Conservation (phyloP, 2,113 vertebrate species). For the Calidris pugnax region DNA sequence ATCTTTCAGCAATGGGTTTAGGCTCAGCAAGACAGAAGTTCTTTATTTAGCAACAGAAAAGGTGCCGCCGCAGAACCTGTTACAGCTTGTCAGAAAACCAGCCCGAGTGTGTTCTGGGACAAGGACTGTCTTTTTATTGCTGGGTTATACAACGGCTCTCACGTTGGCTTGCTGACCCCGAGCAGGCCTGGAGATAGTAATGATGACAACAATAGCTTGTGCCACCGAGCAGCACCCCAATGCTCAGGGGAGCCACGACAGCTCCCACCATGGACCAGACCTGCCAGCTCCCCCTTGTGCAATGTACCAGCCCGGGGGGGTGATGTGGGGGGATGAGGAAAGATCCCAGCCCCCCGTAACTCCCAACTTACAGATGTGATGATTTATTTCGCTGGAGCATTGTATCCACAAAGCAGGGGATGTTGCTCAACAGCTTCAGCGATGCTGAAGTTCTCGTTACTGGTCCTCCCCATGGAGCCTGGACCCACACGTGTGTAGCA, state of each 20-base stretch:
- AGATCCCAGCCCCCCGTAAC: accelerated
- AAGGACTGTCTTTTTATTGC: constrained; percentile 40
- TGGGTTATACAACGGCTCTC: constrained; percentile 8
- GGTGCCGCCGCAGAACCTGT: constrained; percentile 55
- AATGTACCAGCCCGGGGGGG: not conserved
- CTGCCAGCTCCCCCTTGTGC: not conserved
- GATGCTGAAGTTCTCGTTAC: not conserved
- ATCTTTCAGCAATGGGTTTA: constrained; percentile 56
- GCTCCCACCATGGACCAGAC: not conserved
- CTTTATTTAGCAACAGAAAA: constrained; percentile 69
- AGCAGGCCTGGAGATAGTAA: not conserved
- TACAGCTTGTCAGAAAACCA: constrained; percentile 57
- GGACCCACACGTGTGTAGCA: accelerated
- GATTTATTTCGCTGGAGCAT: not conserved
- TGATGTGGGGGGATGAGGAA: not conserved
- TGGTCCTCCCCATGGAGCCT: not conserved
- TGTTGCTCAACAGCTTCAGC: not conserved
- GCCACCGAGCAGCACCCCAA: not conserved
- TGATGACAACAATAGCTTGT: not conserved
- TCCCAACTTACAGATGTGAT: accelerated
- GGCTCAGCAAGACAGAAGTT: constrained; percentile 49
- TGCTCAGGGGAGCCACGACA: not conserved
- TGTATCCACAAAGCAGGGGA: not conserved
- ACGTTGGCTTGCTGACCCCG: not conserved
- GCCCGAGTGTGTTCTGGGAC: constrained; percentile 44